phyloP scores from a whole-genome alignment of 2,888 invertebrate species.

The Biston stratarius region DNA sequence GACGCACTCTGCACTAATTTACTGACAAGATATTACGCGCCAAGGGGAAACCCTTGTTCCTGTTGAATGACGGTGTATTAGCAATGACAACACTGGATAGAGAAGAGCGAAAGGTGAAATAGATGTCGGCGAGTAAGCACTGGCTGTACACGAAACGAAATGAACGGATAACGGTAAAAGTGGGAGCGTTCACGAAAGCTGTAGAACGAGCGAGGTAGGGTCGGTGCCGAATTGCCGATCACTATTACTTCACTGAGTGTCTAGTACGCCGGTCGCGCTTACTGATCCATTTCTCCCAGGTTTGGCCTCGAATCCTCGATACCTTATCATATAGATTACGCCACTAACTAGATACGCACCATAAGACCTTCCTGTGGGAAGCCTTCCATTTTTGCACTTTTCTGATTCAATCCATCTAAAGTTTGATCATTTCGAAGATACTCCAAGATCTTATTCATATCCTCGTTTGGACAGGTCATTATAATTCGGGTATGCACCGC shows the following conservation, averaged over 20 bases:
- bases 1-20: conserved; percentile 51
- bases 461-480: conserved; percentile 75
- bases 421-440: conserved; percentile 73
- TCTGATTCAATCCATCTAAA: conserved; percentile 57
- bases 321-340: conserved; percentile 64
- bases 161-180: conserved; percentile 85
- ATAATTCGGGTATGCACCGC: conserved; percentile 53
- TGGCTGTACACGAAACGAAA: conserved; percentile 77
- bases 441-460: conserved; percentile 77
- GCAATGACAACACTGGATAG: conserved; percentile 57
- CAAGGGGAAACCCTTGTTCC: conserved; percentile 60
- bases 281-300: conserved; percentile 55
- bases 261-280: conserved; percentile 62
- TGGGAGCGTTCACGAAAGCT: conserved; percentile 81
- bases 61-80: conserved; percentile 48
- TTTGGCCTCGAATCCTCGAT: conserved; percentile 62
- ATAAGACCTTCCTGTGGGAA: conserved; percentile 71
- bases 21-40: conserved; percentile 51
- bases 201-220: conserved; percentile 75
- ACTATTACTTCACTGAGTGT: conserved; percentile 76
- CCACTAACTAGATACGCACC: conserved; percentile 65
- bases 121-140: conserved; percentile 68
- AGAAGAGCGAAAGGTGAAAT: conserved; percentile 45
- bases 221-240: conserved; percentile 59
- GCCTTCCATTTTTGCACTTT: conserved; percentile 72